phyloP scores from a whole-genome alignment of 2,113 vertebrate genomes.

The Notechis scutatus region DNA sequence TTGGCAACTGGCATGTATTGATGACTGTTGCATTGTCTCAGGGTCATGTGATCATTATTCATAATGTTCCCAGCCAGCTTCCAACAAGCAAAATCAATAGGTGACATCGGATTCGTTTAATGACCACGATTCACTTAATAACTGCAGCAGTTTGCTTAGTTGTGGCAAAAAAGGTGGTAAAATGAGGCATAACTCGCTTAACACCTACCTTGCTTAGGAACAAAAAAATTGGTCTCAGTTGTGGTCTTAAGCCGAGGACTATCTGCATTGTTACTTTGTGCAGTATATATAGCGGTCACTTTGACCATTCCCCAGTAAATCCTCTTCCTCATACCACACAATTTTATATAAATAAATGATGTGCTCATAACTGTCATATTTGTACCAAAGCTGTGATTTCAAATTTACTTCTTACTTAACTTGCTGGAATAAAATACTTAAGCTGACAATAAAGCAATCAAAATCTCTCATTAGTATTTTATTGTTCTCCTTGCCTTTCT shows the following conservation, averaged over 20 bases:
- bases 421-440: slow-evolving; percentile 8
- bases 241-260: too few species aligned
- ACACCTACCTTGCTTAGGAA: not conserved
- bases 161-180: not conserved
- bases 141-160: not conserved
- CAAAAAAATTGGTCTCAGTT: not conserved
- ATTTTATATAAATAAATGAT: not conserved
- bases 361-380: not conserved
- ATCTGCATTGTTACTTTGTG: not conserved
- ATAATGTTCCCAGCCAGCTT: too few species aligned
- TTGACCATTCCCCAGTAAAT: not conserved
- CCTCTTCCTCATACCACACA: not conserved
- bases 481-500: slow-evolving; percentile 1
- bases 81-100: too few species aligned
- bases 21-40: too few species aligned
- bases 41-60: too few species aligned
- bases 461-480: slow-evolving; percentile 7
- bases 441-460: slow-evolving; percentile 29
- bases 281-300: not conserved
- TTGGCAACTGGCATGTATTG: not conserved
- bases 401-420: slow-evolving; percentile 26
- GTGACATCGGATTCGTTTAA: not conserved
- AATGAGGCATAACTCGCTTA: not conserved
- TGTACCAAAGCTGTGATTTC: not conserved
- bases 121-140: not conserved